Evolutionary conservation across 2,888 invertebrate genomes (phyloP).

Genomic region (Amitus sp.): DNA sequence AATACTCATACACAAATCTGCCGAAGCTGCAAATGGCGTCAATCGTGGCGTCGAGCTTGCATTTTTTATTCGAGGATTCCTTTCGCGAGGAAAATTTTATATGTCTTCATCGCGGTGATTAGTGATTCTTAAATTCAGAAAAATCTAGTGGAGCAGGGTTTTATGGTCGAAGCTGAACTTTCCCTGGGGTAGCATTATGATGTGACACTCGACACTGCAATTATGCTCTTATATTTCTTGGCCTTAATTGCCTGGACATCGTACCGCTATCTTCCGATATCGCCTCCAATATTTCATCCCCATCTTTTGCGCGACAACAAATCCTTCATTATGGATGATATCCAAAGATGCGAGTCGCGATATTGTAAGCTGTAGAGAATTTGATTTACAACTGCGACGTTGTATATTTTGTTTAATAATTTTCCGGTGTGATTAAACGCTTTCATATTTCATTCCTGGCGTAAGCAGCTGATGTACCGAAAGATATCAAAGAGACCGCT

Average conservation of each 20-base stretch:
- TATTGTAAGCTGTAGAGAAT: background rate
- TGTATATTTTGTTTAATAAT: background rate
- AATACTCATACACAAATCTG: slow-evolving; percentile 6
- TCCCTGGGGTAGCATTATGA: background rate
- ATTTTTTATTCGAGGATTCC: background rate
- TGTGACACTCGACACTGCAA: slow-evolving; percentile 5
- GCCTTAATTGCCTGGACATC: slow-evolving; percentile 5
- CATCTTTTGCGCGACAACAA: background rate
- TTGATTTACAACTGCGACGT: slow-evolving; percentile 1
- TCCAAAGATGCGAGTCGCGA: slow-evolving; percentile 4
- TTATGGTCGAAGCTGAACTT: background rate
- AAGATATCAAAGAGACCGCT: background rate
- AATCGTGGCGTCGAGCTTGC: background rate
- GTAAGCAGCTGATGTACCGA: background rate
- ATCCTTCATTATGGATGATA: background rate
- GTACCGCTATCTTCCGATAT: slow-evolving; percentile 4
- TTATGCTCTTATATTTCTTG: slow-evolving; percentile 1
- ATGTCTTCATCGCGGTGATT: background rate
- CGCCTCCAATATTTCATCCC: background rate
- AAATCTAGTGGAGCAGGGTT: too few relatives aligned
- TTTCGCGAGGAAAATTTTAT: too few relatives aligned
- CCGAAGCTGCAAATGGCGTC: slow-evolving; percentile 1
- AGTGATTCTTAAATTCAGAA: too few relatives aligned
- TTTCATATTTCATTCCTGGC: background rate
- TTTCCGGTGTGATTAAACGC: slow-evolving; percentile 3